These are phyloP conservation scores for Odobenus rosmarus DNA, from an alignment of 2,113 vertebrate genomes.

Conservation along the genomic window DNA sequence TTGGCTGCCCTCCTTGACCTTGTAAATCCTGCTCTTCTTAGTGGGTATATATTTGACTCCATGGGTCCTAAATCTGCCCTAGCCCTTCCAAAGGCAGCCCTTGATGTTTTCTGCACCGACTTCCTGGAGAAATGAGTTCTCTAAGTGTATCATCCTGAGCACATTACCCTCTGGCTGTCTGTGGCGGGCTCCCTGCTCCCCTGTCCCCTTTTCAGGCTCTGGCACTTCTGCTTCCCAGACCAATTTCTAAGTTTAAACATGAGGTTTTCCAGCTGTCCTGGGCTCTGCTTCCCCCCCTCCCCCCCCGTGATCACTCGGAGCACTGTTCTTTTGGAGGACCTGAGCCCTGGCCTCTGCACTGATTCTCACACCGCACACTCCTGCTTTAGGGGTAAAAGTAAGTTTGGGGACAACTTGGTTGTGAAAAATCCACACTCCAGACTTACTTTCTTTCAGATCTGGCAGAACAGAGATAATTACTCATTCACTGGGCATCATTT, in stretches of 20 bases:
- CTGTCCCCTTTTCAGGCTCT: background rate
- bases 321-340: background rate
- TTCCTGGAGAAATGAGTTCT: background rate
- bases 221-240: background rate
- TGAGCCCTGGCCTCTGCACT: background rate
- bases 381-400: background rate
- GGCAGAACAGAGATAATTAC: background rate
- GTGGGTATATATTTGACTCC: background rate
- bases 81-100: background rate
- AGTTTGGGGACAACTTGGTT: background rate
- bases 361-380: background rate
- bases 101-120: background rate
- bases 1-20: background rate
- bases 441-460: background rate
- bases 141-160: background rate
- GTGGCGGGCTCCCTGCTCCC: no score
- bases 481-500: background rate
- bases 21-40: background rate
- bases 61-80: background rate
- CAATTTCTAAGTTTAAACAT: background rate
- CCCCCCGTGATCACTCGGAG: accelerated
- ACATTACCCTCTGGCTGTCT: no score
- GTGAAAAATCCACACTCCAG: background rate
- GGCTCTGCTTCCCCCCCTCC: background rate
- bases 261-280: background rate